phyloP scores from a whole-genome alignment of 2,113 vertebrate species.

The Mixornis gularis region DNA sequence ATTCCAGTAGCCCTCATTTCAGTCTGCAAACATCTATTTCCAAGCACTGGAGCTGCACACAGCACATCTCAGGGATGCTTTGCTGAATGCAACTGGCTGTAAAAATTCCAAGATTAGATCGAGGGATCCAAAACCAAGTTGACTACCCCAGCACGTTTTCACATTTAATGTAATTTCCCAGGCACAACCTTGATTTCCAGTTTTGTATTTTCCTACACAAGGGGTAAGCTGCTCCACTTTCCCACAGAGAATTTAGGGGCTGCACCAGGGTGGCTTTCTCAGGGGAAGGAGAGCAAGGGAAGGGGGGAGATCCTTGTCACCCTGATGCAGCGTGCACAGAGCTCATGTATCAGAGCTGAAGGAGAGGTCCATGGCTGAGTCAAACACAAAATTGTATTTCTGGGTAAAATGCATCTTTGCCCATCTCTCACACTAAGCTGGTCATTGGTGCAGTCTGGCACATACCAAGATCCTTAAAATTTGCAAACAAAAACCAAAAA shows the following conservation, averaged over 20 bases:
- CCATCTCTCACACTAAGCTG: not conserved
- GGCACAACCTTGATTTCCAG: not conserved
- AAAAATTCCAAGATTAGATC: not conserved
- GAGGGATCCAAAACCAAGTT: not conserved
- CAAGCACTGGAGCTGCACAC: not conserved
- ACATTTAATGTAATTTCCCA: not conserved
- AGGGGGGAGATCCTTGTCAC: not conserved
- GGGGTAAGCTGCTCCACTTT: not conserved
- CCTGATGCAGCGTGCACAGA: accelerated
- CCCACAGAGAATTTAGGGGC: not conserved
- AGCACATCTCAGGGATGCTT: not conserved
- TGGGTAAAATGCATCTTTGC: not conserved
- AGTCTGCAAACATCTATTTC: not conserved
- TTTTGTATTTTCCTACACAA: not conserved
- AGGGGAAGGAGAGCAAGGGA: not conserved
- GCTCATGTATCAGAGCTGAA: accelerated
- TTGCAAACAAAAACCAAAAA: not conserved
- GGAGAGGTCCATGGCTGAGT: not conserved
- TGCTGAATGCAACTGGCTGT: not conserved
- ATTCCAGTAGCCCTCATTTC: not conserved
- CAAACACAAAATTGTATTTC: not conserved
- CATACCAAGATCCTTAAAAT: not conserved
- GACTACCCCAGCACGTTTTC: not conserved
- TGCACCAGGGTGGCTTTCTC: not conserved
- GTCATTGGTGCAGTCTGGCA: accelerated